Evolutionary conservation across 1,140 invertebrate genomes (phyloP), one percentile per base, ranked within the genome.

Genomic region (Aphidius ervi): DNA sequence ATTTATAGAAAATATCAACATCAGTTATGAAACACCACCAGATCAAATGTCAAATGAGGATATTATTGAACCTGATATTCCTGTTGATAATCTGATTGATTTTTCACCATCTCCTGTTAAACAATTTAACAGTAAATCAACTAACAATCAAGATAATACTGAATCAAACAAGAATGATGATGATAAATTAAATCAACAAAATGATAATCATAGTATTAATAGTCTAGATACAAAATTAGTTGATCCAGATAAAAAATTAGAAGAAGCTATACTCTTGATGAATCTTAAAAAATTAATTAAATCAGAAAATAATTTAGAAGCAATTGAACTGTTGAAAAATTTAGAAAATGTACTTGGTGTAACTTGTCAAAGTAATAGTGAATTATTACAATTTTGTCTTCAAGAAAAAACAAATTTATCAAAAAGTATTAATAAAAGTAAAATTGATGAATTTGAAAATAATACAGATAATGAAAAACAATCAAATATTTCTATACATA

Each of bases 271-370:
- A 5, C 58, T 75, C 9, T 50, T 80, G 10, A 50, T 69, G 31
- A 71, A 80, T 49, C 62, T 80, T 6, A 70, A 75, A 48, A 75
- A 75, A 59, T 46, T 80, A 37, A 63, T 78, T 20, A 68, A 71
- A 59, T 60, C 63, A 10, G 67, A 71, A 56, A 68, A 67, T 50
- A 79, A 77, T 64, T 56, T 67, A 2, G 63, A 75, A 39, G 72
- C 70, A 31, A 63, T 59, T 37, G 72, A 77, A 58, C 64, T 78
- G 42, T 54, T 80, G 41, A 59, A 72, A 48, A 71, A 77, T 66
- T 67, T 80, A 37, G 74, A 77, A 42, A 71, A 69, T 46, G 63
- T 53, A 37, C 66, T 79, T 31, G 23, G 23, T 1, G 4, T 31
- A 31, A 31, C 23, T 31, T 74, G 57, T 50, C 58, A 72, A 23